A percentile compares a stretch with the other conserved stretches of the same genome.
These are phyloP conservation scores for Lithodes maja DNA, from an alignment of 2,888 invertebrate genomes.

Conservation along the genomic window DNA sequence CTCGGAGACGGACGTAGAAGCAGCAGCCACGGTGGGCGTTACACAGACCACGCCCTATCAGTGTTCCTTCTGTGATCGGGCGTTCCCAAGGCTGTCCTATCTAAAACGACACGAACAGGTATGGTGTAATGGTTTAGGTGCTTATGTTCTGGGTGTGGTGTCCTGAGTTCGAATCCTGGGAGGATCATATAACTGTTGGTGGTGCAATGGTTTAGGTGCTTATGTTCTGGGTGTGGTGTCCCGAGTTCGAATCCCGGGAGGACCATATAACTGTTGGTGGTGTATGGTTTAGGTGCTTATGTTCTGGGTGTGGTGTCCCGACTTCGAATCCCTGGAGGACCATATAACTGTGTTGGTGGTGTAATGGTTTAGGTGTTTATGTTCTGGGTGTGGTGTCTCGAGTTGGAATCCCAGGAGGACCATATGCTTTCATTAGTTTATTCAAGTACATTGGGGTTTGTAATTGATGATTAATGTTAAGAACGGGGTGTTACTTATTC, in stretches of 20 bases:
- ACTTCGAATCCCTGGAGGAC: no score
- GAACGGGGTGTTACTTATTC: not conserved
- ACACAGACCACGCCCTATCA: constrained; percentile 70
- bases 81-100: constrained; percentile 89
- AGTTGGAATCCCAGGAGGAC: no score
- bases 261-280: not conserved
- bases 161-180: not conserved
- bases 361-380: not conserved
- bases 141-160: no score
- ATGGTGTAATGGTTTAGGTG: constrained; percentile 72
- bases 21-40: constrained; percentile 64
- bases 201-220: no score
- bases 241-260: no score
- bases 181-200: not conserved
- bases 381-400: no score
- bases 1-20: constrained; percentile 66
- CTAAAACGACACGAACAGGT: constrained; percentile 96
- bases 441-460: no score
- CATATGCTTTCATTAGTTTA: no score
- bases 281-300: not conserved
- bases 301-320: no score
- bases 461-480: no score
- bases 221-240: no score
- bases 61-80: constrained; percentile 83
- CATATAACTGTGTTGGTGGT: not conserved